A percentile compares a stretch with the other conserved stretches of the same genome.
Conservation (phyloP, 2,113 vertebrate genomes). For the Dendrocopos noguchii region DNA sequence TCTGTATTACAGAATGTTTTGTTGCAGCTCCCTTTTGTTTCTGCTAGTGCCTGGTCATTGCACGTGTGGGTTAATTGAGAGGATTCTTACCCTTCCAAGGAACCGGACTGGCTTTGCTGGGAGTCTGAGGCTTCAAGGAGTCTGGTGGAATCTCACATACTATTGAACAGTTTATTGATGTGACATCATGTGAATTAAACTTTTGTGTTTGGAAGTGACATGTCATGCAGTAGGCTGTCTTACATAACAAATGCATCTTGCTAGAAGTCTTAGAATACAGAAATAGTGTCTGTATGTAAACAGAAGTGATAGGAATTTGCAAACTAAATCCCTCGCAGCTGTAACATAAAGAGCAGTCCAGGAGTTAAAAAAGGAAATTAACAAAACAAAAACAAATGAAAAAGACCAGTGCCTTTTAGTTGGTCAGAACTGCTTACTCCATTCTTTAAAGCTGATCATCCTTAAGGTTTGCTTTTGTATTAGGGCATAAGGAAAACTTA, state of each 20-base stretch:
- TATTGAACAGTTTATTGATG: neutral
- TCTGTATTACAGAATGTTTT: neutral
- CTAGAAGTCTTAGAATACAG: neutral
- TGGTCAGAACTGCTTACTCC: neutral
- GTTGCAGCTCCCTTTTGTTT: neutral
- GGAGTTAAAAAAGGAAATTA: neutral
- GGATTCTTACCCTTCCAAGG: neutral
- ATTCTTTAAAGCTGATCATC: neutral
- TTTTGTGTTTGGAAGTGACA: neutral
- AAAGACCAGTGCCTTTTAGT: neutral
- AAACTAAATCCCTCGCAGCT: neutral
- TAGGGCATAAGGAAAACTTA: neutral
- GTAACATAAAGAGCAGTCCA: neutral
- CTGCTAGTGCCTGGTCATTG: rapidly evolving
- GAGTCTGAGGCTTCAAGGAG: neutral
- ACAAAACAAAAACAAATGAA: neutral
- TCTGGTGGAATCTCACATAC: rapidly evolving
- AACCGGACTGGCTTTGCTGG: neutral
- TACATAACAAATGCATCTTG: neutral
- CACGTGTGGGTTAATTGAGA: rapidly evolving
- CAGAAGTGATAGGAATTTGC: neutral
- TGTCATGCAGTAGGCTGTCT: neutral
- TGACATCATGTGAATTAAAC: neutral
- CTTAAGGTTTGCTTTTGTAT: neutral
- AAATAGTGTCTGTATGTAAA: neutral